Evolutionary conservation across 2,113 vertebrate species (phyloP), one percentile per base, ranked within the genome.

Genomic region (Pseudopodoces humilis): DNA sequence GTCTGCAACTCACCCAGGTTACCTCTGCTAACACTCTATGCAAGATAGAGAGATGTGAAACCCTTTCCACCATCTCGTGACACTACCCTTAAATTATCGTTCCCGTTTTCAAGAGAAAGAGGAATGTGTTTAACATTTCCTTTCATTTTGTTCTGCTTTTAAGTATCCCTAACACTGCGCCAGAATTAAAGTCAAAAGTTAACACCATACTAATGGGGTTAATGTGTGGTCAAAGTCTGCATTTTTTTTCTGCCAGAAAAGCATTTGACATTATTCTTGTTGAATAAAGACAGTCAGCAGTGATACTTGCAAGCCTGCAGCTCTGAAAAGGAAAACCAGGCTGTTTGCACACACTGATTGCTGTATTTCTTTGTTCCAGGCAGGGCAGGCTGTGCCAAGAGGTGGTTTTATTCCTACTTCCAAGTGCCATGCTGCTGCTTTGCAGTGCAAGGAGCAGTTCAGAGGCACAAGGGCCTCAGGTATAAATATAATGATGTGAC

Each of bases 131-230:
- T 92, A 90, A 93, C 65, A 71, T 93, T 96, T 94, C 72, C 83
- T 92, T 95, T 88, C 68, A 82, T 92, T 97, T 86, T 83, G 69
- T 86, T 92, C 93, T 84, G 64, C 90, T 94, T 96, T 96, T 92
- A 96, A 95, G 89, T 86, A 92, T 86, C 90, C 74, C 53, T 92
- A 96, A 88, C 69, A 65, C 58, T 49, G 68, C 81, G 86, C 79
- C 80, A 92, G 86, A 92, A 92, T 24, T 88, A 75, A 93, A 96
- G 95, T 93, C 90, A 93, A 86, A 97, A 96, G 93, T 92, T 96
- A 96, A 95, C 92, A 72, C 69, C 53, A 53, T 88, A 81, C 92
- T 96, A 97, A 93, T 95, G 92, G 92, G 90, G 92, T 96, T 97
- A 97, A 97, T 90, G 80, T 86, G 85, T 95, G 92, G 93, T 96